Base-by-base conservation (phyloP, 2,113 vertebrate genomes). In the Campylomormyrus tamandua region DNA sequence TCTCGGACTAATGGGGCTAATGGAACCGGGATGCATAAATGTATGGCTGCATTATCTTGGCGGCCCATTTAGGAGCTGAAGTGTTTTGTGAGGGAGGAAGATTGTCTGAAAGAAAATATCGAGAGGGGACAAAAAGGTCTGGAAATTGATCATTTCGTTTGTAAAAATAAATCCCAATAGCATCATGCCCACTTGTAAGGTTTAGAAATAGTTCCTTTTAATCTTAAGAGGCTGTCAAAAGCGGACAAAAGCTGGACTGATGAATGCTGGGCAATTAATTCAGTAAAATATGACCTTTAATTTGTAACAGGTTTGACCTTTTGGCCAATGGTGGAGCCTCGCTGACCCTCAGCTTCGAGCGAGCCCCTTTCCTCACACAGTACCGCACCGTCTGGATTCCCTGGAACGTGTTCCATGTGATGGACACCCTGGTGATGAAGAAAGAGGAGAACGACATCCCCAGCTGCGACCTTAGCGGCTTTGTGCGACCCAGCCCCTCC, bases 351-450 rank as follows among this genome's bases (percentile, higher is more conserved):
- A 96, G 96, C n/a, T 99, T 99, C 70, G 97, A 97, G 91, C 97
- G 98, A 0, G 95, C 97, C 13, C 98, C 98, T 0, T 99, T 98
- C 94, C 97, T 98, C 88, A 96, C 96, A 1, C 95, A 98, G 93
- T 96, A 96, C 91, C 97, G 97, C 90, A 98, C 98, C 0, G 98
- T 99, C 0, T 99, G 98, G 98, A 96, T 99, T 90, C 97, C 98
- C 0, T 99, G 98, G 98, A 98, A 97, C 84, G 97, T 99, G 17
- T 99, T 99, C 92, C 97, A 99, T 74, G 98, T 99, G 91, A 98
- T 99, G 97, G 98, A 99, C 90, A 98, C 97, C 0, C 95, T 99
- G n/a, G 97, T 99, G 93, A 99, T 99, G 98, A 98, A 97, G 95
- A 96, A 97, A 87, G 97, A 99, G 52, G 96, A 98, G 92, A 99